Percentiles rank a stretch among this genome's conserved stretches.
These are phyloP conservation scores for Crenuchus spilurus DNA, from an alignment of 2,797 vertebrate species.

Conservation along the genomic window DNA sequence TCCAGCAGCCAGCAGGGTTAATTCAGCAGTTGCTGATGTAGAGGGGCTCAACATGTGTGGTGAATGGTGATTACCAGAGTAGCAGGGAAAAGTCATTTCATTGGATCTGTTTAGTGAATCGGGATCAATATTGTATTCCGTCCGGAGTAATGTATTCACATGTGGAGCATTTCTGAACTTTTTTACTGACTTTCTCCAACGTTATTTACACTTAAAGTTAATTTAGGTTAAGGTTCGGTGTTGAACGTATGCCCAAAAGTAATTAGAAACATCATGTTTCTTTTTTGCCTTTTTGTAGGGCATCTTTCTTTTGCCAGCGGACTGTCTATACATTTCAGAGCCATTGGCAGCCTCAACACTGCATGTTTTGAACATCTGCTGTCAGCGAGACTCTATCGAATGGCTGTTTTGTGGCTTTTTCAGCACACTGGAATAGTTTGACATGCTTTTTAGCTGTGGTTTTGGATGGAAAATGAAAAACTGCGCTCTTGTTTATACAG, in stretches of 20 bases:
- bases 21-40: slow-evolving; percentile 55
- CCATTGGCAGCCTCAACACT: background rate
- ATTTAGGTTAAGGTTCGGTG: too few species aligned
- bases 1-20: slow-evolving; percentile 31
- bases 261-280: background rate
- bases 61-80: slow-evolving; percentile 24
- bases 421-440: slow-evolving; percentile 25
- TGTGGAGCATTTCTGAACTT: too few species aligned
- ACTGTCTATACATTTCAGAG: slow-evolving; percentile 2
- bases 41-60: slow-evolving; percentile 32
- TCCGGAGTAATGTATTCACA: too few species aligned
- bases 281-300: background rate
- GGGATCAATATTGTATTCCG: background rate
- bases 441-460: slow-evolving; percentile 22
- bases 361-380: slow-evolving; percentile 19
- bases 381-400: slow-evolving; percentile 1
- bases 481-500: slow-evolving; percentile 37
- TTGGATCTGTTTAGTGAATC: slow-evolving; percentile 22
- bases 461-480: slow-evolving; percentile 24
- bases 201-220: too few species aligned
- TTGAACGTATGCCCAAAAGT: background rate
- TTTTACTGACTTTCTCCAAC: too few species aligned
- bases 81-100: slow-evolving; percentile 1
- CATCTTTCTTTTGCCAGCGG: background rate
- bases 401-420: slow-evolving; percentile 22